Conservation (phyloP, 2,797 vertebrate genomes). For the Crenichthys baileyi region DNA sequence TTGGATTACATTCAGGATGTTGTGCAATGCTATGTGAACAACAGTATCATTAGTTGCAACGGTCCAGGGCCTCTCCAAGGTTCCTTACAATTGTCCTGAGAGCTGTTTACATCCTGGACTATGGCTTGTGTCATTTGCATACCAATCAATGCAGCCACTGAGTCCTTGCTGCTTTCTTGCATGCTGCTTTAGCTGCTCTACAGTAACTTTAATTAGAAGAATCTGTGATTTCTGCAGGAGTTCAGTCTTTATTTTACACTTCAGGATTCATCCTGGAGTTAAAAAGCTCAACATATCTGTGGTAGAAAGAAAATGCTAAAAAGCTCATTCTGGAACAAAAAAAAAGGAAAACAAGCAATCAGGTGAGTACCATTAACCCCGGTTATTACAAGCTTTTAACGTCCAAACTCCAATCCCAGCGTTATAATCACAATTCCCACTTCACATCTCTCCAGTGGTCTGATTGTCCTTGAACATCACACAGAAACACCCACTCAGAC, state of each 20-base stretch:
- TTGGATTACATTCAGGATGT: neutral
- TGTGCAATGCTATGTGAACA: neutral
- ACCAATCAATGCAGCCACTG: neutral
- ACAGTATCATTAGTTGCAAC: neutral
- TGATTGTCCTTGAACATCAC: conserved; percentile 17
- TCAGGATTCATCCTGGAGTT: neutral
- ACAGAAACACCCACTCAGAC: conserved; percentile 23
- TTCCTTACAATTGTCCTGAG: neutral
- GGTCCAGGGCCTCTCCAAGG: neutral
- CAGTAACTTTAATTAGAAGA: neutral
- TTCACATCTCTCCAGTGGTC: conserved; percentile 26
- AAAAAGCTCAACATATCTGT: too few relatives aligned
- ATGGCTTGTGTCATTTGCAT: conserved; percentile 12
- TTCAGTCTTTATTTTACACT: neutral
- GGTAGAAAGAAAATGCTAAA: neutral
- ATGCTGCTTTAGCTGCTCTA: accelerated
- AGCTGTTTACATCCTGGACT: neutral
- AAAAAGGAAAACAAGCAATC: neutral
- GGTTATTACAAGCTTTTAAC: conserved; percentile 1
- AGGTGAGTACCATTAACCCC: neutral
- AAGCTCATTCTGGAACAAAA: neutral
- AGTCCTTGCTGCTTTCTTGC: neutral
- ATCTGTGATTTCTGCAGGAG: neutral
- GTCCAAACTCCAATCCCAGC: conserved; percentile 3
- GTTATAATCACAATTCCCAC: conserved; percentile 25